phyloP scores from a whole-genome alignment of 2,888 invertebrate species.

The Poecilobothrus nobilitatus region DNA sequence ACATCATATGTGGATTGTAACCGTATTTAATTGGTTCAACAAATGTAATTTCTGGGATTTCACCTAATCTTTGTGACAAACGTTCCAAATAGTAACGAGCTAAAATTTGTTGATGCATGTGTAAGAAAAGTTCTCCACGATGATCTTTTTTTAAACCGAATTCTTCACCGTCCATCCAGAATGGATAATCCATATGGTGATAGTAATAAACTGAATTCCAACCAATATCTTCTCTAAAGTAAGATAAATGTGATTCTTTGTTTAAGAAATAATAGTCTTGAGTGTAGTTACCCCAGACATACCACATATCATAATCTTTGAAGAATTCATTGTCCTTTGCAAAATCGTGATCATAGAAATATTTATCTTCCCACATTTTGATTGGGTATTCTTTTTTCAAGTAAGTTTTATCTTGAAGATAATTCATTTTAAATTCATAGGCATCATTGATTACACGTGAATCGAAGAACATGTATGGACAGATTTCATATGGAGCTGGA shows the following conservation, averaged over 20 bases:
- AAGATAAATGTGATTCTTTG: constrained; percentile 52
- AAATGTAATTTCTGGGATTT: constrained; percentile 52
- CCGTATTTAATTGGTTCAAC: constrained; percentile 50
- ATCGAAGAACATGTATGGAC: constrained; percentile 63
- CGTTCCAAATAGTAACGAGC: constrained; percentile 70
- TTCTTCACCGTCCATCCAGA: constrained; percentile 53
- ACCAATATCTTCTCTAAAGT: constrained; percentile 65
- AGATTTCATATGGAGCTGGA: constrained; percentile 64
- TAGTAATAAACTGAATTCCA: constrained; percentile 59
- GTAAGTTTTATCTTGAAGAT: constrained; percentile 43
- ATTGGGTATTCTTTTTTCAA: constrained; percentile 2
- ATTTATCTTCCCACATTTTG: not conserved
- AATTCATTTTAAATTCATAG: constrained; percentile 49
- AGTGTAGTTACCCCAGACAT: constrained; percentile 50
- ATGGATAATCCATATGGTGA: constrained; percentile 53
- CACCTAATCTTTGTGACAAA: constrained; percentile 59
- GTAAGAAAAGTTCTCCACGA: constrained; percentile 58
- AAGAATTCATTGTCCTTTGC: constrained; percentile 52
- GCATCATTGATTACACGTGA: constrained; percentile 48
- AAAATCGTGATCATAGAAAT: constrained; percentile 22
- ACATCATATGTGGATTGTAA: constrained; percentile 54
- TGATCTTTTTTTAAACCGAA: constrained; percentile 49
- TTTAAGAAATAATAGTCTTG: constrained; percentile 50
- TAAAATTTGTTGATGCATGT: constrained; percentile 57
- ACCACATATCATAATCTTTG: constrained; percentile 11